Evolutionary conservation across 2,888 invertebrate genomes (phyloP).

Genomic region (Carcina quercana): DNA sequence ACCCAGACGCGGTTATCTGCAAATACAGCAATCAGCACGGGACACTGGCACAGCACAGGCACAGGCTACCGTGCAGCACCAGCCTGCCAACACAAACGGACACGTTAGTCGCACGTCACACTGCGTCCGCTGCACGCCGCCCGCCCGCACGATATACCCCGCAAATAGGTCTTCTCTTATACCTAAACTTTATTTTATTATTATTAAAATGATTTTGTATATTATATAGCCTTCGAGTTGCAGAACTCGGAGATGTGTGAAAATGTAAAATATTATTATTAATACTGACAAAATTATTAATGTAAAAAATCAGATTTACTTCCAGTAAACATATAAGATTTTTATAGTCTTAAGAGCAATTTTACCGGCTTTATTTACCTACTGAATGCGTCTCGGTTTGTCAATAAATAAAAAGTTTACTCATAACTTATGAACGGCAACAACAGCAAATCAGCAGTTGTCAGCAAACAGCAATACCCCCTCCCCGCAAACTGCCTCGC

Average conservation of each 20-base stretch:
- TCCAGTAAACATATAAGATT: not conserved
- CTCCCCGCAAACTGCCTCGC: conserved; percentile 61
- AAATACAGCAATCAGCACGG: conserved; percentile 69
- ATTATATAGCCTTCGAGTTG: no score
- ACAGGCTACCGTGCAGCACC: conserved; percentile 73
- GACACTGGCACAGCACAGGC: conserved; percentile 65
- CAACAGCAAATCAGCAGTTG: conserved; percentile 72
- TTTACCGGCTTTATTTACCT: conserved; percentile 19
- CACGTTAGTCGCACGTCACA: conserved; percentile 51
- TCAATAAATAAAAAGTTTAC: conserved; percentile 68
- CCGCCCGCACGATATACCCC: no score
- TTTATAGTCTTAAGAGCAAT: not conserved
- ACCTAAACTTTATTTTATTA: no score
- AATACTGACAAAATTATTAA: no score
- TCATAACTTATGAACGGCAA: conserved; percentile 72
- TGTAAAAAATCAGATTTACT: no score
- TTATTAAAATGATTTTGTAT: no score
- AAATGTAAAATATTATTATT: no score
- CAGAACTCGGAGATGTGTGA: no score
- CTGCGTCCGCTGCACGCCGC: conserved; percentile 34
- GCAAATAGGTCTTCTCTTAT: no score
- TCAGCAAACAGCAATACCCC: conserved; percentile 67
- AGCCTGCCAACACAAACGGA: conserved; percentile 72
- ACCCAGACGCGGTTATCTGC: conserved; percentile 62
- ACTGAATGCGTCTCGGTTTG: conserved; percentile 50